Conservation (phyloP, 2,888 invertebrate genomes). For the Andrena bucephala region DNA sequence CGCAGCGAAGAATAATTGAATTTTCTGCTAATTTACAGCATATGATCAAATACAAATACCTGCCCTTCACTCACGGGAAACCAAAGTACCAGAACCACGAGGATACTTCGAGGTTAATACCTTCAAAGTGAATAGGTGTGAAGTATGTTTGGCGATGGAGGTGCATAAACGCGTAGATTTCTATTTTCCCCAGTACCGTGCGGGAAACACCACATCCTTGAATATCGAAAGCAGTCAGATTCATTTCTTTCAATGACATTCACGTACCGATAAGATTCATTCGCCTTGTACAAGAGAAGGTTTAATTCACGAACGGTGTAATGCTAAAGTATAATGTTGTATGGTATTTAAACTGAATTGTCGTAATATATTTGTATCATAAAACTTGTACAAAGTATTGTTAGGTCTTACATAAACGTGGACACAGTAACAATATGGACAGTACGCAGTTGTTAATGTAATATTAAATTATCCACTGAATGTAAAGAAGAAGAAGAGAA, state of each 20-base stretch:
- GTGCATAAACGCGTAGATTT: constrained; percentile 78
- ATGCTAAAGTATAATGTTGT: constrained; percentile 65
- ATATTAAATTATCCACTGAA: constrained; percentile 72
- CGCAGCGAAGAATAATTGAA: background rate
- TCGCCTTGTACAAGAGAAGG: constrained; percentile 65
- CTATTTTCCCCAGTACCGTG: constrained; percentile 67
- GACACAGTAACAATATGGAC: constrained; percentile 76
- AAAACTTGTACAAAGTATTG: constrained; percentile 84
- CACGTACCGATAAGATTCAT: constrained; percentile 61
- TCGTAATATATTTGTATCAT: constrained; percentile 84
- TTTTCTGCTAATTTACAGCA: constrained; percentile 89
- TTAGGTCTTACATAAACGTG: constrained; percentile 80
- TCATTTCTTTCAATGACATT: constrained; percentile 66
- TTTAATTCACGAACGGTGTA: constrained; percentile 55
- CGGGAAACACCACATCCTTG: constrained; percentile 48
- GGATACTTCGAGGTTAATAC: constrained; percentile 81
- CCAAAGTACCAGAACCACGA: constrained; percentile 94
- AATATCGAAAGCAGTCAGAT: constrained; percentile 64
- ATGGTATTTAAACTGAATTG: constrained; percentile 76
- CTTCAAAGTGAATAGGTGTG: constrained; percentile 80
- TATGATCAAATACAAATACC: constrained; percentile 99
- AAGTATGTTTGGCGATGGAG: constrained; percentile 76
- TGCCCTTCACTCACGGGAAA: constrained; percentile 99
- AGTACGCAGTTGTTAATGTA: constrained; percentile 70
- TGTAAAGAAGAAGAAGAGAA: constrained; percentile 59